A percentile compares a stretch with the other conserved stretches of the same genome.
These are phyloP conservation scores for Miniopterus natalensis DNA, from an alignment of 2,113 vertebrate genomes.

Conservation along the genomic window DNA sequence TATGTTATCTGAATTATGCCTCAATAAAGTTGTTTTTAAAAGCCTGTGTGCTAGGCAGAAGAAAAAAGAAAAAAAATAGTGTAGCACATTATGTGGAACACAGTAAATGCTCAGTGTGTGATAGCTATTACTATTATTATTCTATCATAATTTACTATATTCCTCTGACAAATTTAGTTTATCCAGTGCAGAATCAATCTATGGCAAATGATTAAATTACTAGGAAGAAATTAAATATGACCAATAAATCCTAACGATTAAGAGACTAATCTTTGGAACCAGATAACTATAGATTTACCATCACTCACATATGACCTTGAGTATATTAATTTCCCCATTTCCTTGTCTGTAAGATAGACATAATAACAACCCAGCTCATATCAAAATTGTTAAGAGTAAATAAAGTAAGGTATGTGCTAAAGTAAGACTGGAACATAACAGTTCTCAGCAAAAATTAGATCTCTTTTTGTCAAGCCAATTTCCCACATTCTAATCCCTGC, in stretches of 20 bases:
- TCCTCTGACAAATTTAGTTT: neutral
- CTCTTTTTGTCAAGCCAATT: neutral
- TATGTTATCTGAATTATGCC: neutral
- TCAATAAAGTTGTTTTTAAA: constrained; percentile 19
- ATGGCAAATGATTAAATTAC: constrained; percentile 1
- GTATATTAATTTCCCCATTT: neutral
- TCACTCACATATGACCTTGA: neutral
- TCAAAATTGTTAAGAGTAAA: neutral
- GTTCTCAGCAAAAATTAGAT: neutral
- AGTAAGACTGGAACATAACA: neutral
- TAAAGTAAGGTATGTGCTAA: neutral
- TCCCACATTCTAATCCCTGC: neutral
- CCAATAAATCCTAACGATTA: neutral
- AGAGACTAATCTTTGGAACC: neutral
- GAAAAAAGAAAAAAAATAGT: neutral
- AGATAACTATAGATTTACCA: neutral
- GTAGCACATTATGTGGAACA: neutral
- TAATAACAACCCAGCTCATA: neutral
- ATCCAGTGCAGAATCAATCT: neutral
- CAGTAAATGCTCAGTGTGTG: neutral
- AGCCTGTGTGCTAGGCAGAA: neutral
- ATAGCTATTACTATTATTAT: constrained; percentile 4
- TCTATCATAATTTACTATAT: neutral
- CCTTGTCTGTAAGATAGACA: neutral
- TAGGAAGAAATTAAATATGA: constrained; percentile 29